Base-by-base conservation (phyloP, 2,888 invertebrate species). In the Digitonthophagus gazella region DNA sequence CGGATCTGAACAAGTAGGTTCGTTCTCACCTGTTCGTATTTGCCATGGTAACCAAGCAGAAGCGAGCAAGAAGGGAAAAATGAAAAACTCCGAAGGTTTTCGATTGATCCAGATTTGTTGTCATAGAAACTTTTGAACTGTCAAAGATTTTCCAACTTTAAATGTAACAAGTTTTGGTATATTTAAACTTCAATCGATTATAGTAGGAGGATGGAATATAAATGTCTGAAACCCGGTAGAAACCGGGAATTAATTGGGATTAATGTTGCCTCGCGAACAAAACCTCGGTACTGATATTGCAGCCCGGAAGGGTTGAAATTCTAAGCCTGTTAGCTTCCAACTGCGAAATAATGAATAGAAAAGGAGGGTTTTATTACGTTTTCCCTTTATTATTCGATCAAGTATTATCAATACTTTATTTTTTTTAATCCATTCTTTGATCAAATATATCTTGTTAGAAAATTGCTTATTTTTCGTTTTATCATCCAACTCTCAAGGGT, bases 21-120 rank as follows among this genome's bases (percentile, higher is more conserved):
- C n/a, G n/a, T 44, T 44, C 28, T 44, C 28, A 44, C 28, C 28
- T 44, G 28, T 44, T 44, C 28, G 28, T 44, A 44, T 44, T 44
- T 11, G 3, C 28, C 28, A 44, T 44, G 28, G 28, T 44, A 8
- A 44, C 28, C 28, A n/a, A n/a, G n/a, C n/a, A n/a, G n/a, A n/a
- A n/a, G n/a, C n/a, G n/a, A n/a, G n/a, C n/a, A n/a, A n/a, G n/a
- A n/a, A n/a, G n/a, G n/a, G n/a, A n/a, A 56, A 56, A 15, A 56
- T 56, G 14, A 56, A 56, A 56, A 56, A 56, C 3, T 6, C 56
- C 6, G 56, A 56, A 2, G 56, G 56, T 56, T 56, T 56, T 56
- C 56, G 56, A 58, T 58, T 58, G 20, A 58, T 20, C 58, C 58
- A 44, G 28, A 44, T 44, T 44, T 44, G 28, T 11, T 44, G 28